phyloP scores from a whole-genome alignment of 2,888 invertebrate species.

The Eupeodes latifasciatus region DNA sequence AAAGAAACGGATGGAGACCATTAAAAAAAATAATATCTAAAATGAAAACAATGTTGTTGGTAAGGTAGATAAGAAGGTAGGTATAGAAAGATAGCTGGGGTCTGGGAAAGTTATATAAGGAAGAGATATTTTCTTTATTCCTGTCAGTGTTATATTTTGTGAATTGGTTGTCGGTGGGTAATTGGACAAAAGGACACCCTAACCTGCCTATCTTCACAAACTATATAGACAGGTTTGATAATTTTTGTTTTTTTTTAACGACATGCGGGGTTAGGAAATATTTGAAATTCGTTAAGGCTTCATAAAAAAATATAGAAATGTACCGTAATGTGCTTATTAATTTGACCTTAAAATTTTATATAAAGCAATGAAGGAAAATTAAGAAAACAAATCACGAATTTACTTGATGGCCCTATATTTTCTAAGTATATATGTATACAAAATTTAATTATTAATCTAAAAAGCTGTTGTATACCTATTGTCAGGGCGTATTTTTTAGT shows the following conservation, averaged over 20 bases:
- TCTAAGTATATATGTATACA: no score
- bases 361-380: no score
- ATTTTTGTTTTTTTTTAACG: background rate
- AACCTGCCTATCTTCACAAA: no score
- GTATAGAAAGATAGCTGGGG: background rate
- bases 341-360: no score
- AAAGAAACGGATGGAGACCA: slow-evolving; percentile 3
- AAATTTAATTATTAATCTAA: no score
- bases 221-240: background rate
- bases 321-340: no score
- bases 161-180: slow-evolving; percentile 9
- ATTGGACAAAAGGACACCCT: slow-evolving; percentile 5
- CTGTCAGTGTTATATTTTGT: slow-evolving; percentile 2
- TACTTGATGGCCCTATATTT: no score
- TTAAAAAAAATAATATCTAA: slow-evolving; percentile 27
- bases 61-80: no score
- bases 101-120: no score
- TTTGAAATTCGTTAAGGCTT: background rate
- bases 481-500: no score
- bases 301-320: background rate
- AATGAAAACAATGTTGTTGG: background rate
- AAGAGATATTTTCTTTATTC: background rate
- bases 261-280: background rate
- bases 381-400: no score
- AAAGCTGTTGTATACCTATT: no score